Evolutionary conservation across 30 jellyfish, hydroid and myxozoan species (phyloP), one percentile per base, ranked within the genome.

Genomic region (Turritopsis rubra): DNA sequence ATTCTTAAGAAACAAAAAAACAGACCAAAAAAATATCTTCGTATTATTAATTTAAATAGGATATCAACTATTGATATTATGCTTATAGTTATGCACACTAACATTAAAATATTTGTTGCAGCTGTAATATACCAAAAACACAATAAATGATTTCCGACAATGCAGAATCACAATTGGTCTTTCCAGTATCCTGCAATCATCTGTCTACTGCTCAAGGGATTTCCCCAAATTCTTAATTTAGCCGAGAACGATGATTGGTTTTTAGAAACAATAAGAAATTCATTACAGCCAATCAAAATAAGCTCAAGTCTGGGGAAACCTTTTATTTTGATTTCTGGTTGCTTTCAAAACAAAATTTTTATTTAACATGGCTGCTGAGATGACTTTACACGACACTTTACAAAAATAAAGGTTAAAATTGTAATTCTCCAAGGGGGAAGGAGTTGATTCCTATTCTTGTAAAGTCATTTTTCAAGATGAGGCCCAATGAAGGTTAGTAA

Each of bases 331-430:
- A 28, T 54, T 65, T 53, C 81, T 52, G 79, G 87, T 80, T 70
- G 81, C 81, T 80, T 80, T 80, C 87, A 80, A 80, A 80, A 80
- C 87, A 80, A 80, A 80, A 70, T 22, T 22, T 54, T 80, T 80
- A 24, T 80, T 77, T 23, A 24, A 29, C 16, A 24, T 23, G 71
- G 28, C 71, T 23, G 19, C 77, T 68, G 29, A 75, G 81, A 23
- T 22, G 28, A 52, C 28, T 27, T n/a, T 68, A 68, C 77, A 68
- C 30, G 77, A 68, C 30, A 68, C 19, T 23, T 27, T 68, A 7
- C 60, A 7, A 68, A 68, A 68, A 16, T 9, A 7, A 7, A 8
- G 19, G 16, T 8, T 68, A 68, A n/a, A 68, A 68, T 68, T n/a
- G 30, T n/a, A 68, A 68, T 9, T 68, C 9, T 68, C 25, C 71